A percentile compares a stretch with the other conserved stretches of the same genome.
Evolutionary conservation across 2,113 vertebrate genomes (phyloP).

Genomic region (Oncorhynchus kisutch): DNA sequence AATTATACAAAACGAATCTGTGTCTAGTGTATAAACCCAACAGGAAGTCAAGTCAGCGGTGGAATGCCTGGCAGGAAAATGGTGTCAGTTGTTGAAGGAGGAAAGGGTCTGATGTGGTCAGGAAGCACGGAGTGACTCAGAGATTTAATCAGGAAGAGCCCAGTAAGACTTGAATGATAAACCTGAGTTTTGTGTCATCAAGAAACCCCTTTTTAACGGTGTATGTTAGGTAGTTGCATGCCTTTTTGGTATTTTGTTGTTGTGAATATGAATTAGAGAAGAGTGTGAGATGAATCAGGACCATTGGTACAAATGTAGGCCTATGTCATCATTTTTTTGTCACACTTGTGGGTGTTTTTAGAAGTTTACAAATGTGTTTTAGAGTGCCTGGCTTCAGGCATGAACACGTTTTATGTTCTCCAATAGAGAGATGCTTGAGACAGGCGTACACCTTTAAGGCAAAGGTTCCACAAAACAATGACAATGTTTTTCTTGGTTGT

Average conservation of each 20-base stretch:
- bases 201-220: neutral
- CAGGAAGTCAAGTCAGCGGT: conserved; percentile 23
- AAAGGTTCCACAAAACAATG: neutral
- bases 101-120: conserved; percentile 56
- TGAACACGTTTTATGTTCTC: no score
- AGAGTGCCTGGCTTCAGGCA: no score
- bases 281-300: neutral
- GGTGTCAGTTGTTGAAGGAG: conserved; percentile 26
- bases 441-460: neutral
- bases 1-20: no score
- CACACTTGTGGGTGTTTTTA: no score
- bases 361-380: no score
- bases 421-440: neutral
- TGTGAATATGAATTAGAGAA: neutral
- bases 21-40: no score
- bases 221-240: neutral
- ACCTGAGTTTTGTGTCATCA: neutral
- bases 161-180: neutral
- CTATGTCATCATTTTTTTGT: no score
- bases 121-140: conserved; percentile 52
- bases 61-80: conserved; percentile 39
- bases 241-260: neutral
- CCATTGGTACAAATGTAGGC: no score
- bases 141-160: conserved; percentile 34
- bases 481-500: neutral